Base-by-base conservation (phyloP, 2,797 vertebrate species). In the Brachyrhaphis roseni region DNA sequence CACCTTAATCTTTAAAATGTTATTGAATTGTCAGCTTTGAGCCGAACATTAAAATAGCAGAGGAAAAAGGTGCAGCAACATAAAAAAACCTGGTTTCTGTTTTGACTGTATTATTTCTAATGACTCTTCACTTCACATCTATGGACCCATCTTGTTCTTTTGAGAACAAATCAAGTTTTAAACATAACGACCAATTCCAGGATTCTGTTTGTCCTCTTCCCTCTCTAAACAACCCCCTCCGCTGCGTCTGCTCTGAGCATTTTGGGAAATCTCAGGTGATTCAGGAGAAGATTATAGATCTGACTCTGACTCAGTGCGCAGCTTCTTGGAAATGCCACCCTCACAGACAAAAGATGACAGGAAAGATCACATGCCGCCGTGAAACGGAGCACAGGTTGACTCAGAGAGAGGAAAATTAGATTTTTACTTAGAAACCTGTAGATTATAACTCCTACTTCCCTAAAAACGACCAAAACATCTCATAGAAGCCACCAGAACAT, bases 241-340 rank as follows among this genome's bases (percentile, higher is more conserved):
- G 15, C 31, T 7, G n/a, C 18, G n/a, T 55, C n/a, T n/a, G 12
- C 26, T 6, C 26, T 5, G 31, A 16, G 15, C 73, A 20, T 72
- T 84, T 71, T 70, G 23, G 20, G 16, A 36, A 59, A 76, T 28
- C 74, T 76, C 70, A 83, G 85, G 90, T 91, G 90, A 90, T 82
- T 91, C 90, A 91, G 74, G 49, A 89, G 83, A 84, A 91, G 90
- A 92, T 91, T 84, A 88, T 74, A 92, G 90, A 88, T 91, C 57
- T 77, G 46, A 20, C 72, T 72, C 72, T 93, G 88, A 93, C 85
- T 94, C 91, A 93, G 71, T 3, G 41, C 39, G 47, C 73, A 84
- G 51, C 47, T 94, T 94, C 90, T 89, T 91, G 91, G 91, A 93
- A 93, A 78, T 55, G 62, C 78, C 90, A 88, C 90, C 89, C 84